phyloP scores from a whole-genome alignment of 2,797 vertebrate species.

The Remorina albescens region DNA sequence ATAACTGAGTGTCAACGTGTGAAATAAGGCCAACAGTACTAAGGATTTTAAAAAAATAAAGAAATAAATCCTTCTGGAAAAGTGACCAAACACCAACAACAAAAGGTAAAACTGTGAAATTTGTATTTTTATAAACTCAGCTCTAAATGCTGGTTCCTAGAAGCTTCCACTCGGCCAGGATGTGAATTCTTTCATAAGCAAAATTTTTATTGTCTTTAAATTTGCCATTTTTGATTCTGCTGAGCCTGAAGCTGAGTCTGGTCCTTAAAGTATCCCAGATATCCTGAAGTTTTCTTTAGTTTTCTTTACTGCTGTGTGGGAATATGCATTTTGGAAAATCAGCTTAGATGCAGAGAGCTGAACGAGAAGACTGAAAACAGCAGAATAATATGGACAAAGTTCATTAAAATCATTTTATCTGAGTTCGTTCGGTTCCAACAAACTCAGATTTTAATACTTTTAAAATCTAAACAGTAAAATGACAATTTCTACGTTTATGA shows the following conservation, averaged over 20 bases:
- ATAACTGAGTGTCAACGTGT: background rate
- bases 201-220: background rate
- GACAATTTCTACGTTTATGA: background rate
- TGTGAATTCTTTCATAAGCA: background rate
- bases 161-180: background rate
- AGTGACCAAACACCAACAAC: background rate
- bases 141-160: background rate
- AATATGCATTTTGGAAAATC: background rate
- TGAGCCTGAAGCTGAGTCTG: background rate
- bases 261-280: background rate
- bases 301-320: background rate
- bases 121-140: background rate
- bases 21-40: conserved; percentile 10
- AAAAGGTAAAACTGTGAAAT: background rate
- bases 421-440: too few species aligned
- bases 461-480: too few species aligned
- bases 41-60: background rate
- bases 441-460: too few species aligned
- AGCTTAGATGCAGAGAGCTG: too few species aligned
- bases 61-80: background rate
- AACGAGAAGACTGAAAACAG: background rate
- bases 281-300: background rate
- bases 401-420: background rate
- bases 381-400: too few species aligned
- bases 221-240: background rate